phyloP scores from a whole-genome alignment of 2,797 vertebrate genomes.

The Gymnoscopelus microlampas region DNA sequence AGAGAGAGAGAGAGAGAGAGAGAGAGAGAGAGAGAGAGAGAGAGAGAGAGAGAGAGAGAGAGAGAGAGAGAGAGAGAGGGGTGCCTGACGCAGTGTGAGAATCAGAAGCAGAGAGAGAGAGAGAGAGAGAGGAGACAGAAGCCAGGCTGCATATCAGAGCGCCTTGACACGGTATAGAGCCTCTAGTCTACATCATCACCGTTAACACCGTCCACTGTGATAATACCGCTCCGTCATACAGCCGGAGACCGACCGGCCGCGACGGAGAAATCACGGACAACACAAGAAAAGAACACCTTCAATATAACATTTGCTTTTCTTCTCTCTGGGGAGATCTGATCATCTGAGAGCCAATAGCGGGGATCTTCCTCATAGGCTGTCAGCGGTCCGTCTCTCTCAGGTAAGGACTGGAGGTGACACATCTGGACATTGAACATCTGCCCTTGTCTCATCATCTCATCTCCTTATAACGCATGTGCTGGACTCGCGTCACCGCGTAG shows the following conservation, averaged over 20 bases:
- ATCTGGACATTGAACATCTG: conserved; percentile 36
- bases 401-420: conserved; percentile 48
- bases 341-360: too few species aligned
- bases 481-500: conserved; percentile 48
- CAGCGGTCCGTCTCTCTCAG: conserved; percentile 22
- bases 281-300: neutral
- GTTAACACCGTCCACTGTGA: too few species aligned
- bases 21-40: conserved; percentile 53
- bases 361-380: too few species aligned
- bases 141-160: conserved; percentile 55
- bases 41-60: conserved; percentile 27
- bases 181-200: too few species aligned
- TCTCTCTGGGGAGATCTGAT: too few species aligned
- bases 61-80: conserved; percentile 37
- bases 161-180: conserved; percentile 29
- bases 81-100: conserved; percentile 78
- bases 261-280: conserved; percentile 42
- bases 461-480: conserved; percentile 26
- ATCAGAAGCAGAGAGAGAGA: conserved; percentile 60
- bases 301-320: conserved; percentile 22
- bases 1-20: conserved; percentile 18
- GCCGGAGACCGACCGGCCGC: too few species aligned
- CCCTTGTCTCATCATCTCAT: conserved; percentile 9
- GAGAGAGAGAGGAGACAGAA: conserved; percentile 57
- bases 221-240: too few species aligned